phyloP scores from a whole-genome alignment of 2,888 invertebrate species.

The Venusia cambrica region DNA sequence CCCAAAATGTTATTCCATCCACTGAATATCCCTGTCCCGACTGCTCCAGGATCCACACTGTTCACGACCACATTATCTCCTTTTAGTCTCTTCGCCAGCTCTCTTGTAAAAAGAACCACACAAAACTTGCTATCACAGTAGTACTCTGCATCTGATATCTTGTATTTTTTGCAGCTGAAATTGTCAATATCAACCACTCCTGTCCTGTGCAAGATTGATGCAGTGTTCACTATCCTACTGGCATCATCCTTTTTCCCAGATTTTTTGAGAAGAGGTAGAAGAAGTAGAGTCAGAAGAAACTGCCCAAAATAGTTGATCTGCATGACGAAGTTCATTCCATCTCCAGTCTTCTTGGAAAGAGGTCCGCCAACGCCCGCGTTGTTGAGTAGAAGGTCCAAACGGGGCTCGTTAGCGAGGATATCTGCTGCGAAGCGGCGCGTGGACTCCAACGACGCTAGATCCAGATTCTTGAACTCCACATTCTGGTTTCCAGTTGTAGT shows the following conservation, averaged over 20 bases:
- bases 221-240: slow-evolving; percentile 87
- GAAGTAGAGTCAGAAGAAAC: slow-evolving; percentile 92
- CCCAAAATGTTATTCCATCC: slow-evolving; percentile 58
- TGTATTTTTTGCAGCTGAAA: slow-evolving; percentile 57
- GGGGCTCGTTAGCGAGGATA: slow-evolving; percentile 83
- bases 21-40: slow-evolving; percentile 87
- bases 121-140: slow-evolving; percentile 86
- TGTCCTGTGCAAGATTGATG: slow-evolving; percentile 85
- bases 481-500: slow-evolving; percentile 83
- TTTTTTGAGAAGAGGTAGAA: slow-evolving; percentile 88
- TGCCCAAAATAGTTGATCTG: slow-evolving; percentile 96
- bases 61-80: slow-evolving; percentile 86
- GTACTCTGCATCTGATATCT: slow-evolving; percentile 43
- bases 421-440: slow-evolving; percentile 89
- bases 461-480: slow-evolving; percentile 84
- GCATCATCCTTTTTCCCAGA: slow-evolving; percentile 70
- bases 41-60: slow-evolving; percentile 90
- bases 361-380: slow-evolving; percentile 89
- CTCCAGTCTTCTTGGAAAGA: slow-evolving; percentile 77
- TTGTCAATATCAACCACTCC: slow-evolving; percentile 84
- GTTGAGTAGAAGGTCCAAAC: slow-evolving; percentile 90
- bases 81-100: slow-evolving; percentile 83
- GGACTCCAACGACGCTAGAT: slow-evolving; percentile 86
- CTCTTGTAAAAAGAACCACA: slow-evolving; percentile 85
- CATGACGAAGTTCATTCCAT: slow-evolving; percentile 92